Percentiles rank a stretch among this genome's conserved stretches.
phyloP scores from a whole-genome alignment of 1,140 invertebrate genomes.

The Macrosteles quadrilineatus region DNA sequence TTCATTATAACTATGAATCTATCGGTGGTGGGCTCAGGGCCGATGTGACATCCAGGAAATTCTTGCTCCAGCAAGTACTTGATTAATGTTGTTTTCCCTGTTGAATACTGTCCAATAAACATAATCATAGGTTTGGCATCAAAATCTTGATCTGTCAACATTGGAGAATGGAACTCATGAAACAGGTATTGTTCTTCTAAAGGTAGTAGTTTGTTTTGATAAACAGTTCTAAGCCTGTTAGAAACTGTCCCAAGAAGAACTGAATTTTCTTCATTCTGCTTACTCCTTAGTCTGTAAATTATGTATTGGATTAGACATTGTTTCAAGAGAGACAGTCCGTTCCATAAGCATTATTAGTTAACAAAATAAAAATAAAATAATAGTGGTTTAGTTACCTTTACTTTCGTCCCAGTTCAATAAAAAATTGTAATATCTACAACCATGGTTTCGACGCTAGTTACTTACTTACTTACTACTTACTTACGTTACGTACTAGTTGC shows the following conservation, averaged over 20 bases:
- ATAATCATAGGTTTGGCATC: conserved; percentile 74
- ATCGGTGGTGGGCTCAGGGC: conserved; percentile 69
- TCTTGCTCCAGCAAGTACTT: conserved; percentile 64
- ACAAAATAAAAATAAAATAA: no score
- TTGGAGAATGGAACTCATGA: conserved; percentile 74
- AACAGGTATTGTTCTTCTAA: conserved; percentile 70
- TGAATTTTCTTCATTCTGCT: conserved; percentile 52
- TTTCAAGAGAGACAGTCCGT: no score
- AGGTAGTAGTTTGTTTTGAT: conserved; percentile 66
- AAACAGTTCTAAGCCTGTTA: conserved; percentile 48
- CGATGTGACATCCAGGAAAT: conserved; percentile 66
- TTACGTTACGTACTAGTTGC: no score
- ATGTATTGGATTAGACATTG: no score
- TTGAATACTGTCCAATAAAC: conserved; percentile 74
- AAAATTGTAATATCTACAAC: no score
- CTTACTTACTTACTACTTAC: neutral
- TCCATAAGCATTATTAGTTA: no score
- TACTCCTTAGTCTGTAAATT: conserved; percentile 52
- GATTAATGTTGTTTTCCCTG: conserved; percentile 77
- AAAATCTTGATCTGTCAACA: conserved; percentile 72
- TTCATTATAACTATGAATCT: conserved; percentile 72
- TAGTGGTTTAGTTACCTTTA: no score
- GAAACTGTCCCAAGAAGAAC: conserved; percentile 51
- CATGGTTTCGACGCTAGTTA: no score
- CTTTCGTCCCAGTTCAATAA: no score